Evolutionary conservation across 2,888 invertebrate species (phyloP).

Genomic region (Lasioglossum zephyrum): DNA sequence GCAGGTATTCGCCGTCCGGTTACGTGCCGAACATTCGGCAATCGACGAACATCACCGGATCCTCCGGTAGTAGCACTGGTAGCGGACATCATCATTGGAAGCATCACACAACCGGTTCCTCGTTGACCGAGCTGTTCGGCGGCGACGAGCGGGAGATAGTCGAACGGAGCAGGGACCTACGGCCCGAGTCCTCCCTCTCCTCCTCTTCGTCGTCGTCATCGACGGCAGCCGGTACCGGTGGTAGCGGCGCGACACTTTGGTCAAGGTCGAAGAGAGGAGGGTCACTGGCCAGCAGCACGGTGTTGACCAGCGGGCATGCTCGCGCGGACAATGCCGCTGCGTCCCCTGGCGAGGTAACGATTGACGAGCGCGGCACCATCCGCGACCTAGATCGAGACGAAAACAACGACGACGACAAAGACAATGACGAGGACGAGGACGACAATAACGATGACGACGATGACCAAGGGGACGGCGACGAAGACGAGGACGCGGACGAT

Average conservation of each 20-base stretch:
- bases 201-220: slow-evolving; percentile 69
- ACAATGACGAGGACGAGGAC: slow-evolving; percentile 83
- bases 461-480: slow-evolving; percentile 85
- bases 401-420: slow-evolving; percentile 85
- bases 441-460: slow-evolving; percentile 85
- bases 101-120: slow-evolving; percentile 62
- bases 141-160: slow-evolving; percentile 72
- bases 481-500: slow-evolving; percentile 83
- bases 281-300: slow-evolving; percentile 71
- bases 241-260: slow-evolving; percentile 60
- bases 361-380: slow-evolving; percentile 58
- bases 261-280: slow-evolving; percentile 71
- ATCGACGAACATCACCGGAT: slow-evolving; percentile 48
- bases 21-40: slow-evolving; percentile 88
- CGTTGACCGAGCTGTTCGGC: slow-evolving; percentile 71
- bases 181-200: slow-evolving; percentile 70
- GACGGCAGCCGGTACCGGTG: slow-evolving; percentile 23
- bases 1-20: slow-evolving; percentile 91
- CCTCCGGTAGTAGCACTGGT: not conserved
- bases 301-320: slow-evolving; percentile 74
- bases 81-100: slow-evolving; percentile 54
- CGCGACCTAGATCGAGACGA: slow-evolving; percentile 72
- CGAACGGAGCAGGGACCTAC: slow-evolving; percentile 59
- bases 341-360: slow-evolving; percentile 77
- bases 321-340: slow-evolving; percentile 70